Evolutionary conservation across 2,113 vertebrate species (phyloP), one percentile per base, ranked within the genome.

Genomic region (Speoplatyrhinus poulsoni): DNA sequence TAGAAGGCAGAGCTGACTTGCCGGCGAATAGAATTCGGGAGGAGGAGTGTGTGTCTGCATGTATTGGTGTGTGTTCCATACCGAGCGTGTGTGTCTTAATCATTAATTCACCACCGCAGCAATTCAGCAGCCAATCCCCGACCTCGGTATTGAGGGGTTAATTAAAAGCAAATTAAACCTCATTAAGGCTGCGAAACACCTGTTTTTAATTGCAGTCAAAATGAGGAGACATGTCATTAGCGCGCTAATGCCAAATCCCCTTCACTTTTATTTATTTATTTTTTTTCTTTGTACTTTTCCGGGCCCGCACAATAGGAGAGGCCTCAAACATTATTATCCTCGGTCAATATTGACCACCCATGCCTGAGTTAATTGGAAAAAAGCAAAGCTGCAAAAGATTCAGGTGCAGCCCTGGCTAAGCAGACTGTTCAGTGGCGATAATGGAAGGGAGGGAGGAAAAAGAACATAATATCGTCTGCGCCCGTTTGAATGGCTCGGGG

Each of bases 101-200:
- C 49, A 87, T 82, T 85, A 83, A 90, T 85, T 84, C 54, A 12
- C 71, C 72, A 32, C 33, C 41, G 52, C 56, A 70, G 72, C 65
- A 49, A 65, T 68, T 68, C 72, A 52, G 26, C 82, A 82, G 69
- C 54, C 56, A 73, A 83, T 66, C 79, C 75, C 65, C 60, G 84
- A 89, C 87, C 89, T 75, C 47, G 63, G 73, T 83, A 85, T 87
- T 67, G 49, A 77, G 53, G 77, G 90, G 88, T 93, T 93, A 92
- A 93, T 93, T 90, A 93, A 91, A 93, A 88, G 87, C 80, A 89
- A 91, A 91, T 92, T 79, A 92, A 85, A 88, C 87, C 79, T 87
- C 86, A 89, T 91, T 91, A 90, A 83, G 83, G 66, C 69, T 61
- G 85, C 66, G 75, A 90, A 88, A 90, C 91, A 93, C 88, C 90